Percentiles rank a stretch among this genome's conserved stretches.
Conservation (phyloP, 2,888 invertebrate genomes). For the Rhagonycha lutea region DNA sequence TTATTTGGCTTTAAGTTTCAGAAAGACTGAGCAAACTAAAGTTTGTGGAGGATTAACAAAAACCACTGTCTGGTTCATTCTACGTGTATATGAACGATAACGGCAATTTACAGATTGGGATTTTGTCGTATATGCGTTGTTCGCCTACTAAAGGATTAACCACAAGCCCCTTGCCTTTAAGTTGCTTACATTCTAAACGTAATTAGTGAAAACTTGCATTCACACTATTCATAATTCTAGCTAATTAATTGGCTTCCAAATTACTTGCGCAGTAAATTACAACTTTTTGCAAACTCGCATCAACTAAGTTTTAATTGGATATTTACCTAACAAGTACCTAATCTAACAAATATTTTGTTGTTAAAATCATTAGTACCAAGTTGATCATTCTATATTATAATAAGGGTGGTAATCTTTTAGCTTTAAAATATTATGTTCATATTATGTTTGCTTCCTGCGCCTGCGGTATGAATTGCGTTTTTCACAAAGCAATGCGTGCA, state of each 20-base stretch:
- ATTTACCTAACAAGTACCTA: neutral
- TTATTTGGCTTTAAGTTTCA: neutral
- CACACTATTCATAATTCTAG: slow-evolving; percentile 11
- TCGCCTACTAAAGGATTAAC: slow-evolving; percentile 14
- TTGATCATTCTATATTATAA: no score
- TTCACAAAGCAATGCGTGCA: no score
- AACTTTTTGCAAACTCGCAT: slow-evolving; percentile 3
- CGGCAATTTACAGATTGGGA: slow-evolving; percentile 26
- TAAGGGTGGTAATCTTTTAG: no score
- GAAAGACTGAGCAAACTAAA: slow-evolving; percentile 5
- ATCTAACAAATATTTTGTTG: neutral
- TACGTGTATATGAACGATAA: slow-evolving; percentile 26
- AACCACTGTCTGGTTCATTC: slow-evolving; percentile 15
- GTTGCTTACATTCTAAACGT: slow-evolving; percentile 13
- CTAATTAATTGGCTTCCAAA: slow-evolving; percentile 19
- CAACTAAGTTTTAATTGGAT: slow-evolving; percentile 12
- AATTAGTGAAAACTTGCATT: slow-evolving; percentile 18
- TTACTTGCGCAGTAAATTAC: neutral
- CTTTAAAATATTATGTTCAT: no score
- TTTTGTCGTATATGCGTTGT: slow-evolving; percentile 16
- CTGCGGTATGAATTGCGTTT: no score
- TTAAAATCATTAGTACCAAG: neutral
- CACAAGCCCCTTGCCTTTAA: slow-evolving; percentile 16
- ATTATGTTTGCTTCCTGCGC: no score
- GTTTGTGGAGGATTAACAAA: slow-evolving; percentile 14